Evolutionary conservation across 92 coral and sea anemone species (phyloP).

Genomic region (Epizoanthus illoricatus): DNA sequence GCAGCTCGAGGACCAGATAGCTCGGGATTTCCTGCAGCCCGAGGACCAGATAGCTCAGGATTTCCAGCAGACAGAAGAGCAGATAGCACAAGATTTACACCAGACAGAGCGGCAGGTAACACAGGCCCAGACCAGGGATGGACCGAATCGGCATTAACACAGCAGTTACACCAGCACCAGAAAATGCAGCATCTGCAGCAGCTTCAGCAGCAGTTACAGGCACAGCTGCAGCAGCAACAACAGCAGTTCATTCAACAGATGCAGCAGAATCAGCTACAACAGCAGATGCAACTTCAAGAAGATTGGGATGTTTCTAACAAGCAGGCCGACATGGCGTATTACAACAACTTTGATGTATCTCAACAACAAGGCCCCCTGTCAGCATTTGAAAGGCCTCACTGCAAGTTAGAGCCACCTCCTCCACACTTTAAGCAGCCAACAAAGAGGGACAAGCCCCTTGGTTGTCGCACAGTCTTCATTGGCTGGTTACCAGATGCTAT

Average conservation of each 20-base stretch:
- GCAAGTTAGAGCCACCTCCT: conserved; percentile 68
- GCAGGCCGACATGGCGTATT: neutral
- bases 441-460: conserved; percentile 60
- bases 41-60: conserved; percentile 1
- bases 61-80: conserved; percentile 6
- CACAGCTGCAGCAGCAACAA: conserved; percentile 37
- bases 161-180: conserved; percentile 5
- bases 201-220: conserved; percentile 29
- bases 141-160: conserved; percentile 2
- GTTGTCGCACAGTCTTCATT: conserved; percentile 70
- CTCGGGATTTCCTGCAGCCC: neutral
- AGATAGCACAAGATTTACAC: neutral
- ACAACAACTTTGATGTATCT: conserved; percentile 28
- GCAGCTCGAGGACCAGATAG: neutral
- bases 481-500: conserved; percentile 66
- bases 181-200: conserved; percentile 19
- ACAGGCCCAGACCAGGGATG: neutral
- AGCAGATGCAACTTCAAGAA: conserved; percentile 26
- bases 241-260: conserved; percentile 34
- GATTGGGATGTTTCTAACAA: conserved; percentile 29
- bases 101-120: neutral
- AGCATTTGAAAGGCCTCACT: conserved; percentile 51
- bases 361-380: conserved; percentile 33
- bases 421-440: conserved; percentile 47
- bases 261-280: conserved; percentile 34